Evolutionary conservation across 2,888 invertebrate species (phyloP).

Genomic region (Amphipyra berbera): DNA sequence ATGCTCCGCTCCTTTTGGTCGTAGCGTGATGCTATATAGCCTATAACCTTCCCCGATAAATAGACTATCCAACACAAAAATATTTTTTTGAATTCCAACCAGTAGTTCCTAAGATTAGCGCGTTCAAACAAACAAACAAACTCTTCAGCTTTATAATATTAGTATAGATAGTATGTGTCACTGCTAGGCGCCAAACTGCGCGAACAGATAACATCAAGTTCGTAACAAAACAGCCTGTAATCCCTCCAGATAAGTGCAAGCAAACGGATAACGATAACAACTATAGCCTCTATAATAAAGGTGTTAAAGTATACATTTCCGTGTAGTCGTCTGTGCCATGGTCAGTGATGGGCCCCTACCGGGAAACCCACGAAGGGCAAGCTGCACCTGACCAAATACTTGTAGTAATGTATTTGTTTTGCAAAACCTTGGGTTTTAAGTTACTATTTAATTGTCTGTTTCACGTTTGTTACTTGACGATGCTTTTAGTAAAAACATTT

Average conservation of each 20-base stretch:
- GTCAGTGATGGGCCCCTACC: constrained; percentile 35
- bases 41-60: no score
- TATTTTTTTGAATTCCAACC: no score
- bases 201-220: constrained; percentile 49
- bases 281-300: constrained; percentile 32
- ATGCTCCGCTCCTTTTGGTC: no score
- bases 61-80: no score
- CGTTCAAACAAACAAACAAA: no score
- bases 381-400: constrained; percentile 54
- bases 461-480: constrained; percentile 24
- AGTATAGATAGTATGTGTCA: constrained; percentile 54
- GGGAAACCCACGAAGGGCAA: constrained; percentile 27
- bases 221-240: constrained; percentile 46
- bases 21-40: no score
- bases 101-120: no score
- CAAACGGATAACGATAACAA: constrained; percentile 30
- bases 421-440: constrained; percentile 31
- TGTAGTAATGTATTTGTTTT: constrained; percentile 46
- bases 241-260: constrained; percentile 36
- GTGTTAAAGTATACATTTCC: constrained; percentile 33
- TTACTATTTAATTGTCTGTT: constrained; percentile 24
- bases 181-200: constrained; percentile 43
- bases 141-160: no score
- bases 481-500: constrained; percentile 14
- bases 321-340: constrained; percentile 12